Conservation (phyloP, 2,113 vertebrate genomes). For the Ceyx melanurus region DNA sequence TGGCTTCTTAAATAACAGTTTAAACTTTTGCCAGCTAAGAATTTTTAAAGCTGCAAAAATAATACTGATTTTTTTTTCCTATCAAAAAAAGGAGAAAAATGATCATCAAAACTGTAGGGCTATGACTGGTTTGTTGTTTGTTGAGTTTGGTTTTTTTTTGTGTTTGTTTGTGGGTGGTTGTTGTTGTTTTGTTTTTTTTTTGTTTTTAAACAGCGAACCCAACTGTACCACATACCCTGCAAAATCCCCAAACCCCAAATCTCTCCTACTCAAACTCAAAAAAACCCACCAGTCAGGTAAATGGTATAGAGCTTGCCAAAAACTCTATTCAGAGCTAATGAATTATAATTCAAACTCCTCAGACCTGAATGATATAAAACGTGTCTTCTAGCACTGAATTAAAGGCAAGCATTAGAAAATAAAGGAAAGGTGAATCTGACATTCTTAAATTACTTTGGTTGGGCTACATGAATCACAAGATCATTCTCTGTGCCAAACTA, state of each 20-base stretch:
- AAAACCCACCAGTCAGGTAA: neutral
- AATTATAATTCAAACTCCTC: neutral
- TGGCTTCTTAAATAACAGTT: neutral
- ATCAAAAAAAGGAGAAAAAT: neutral
- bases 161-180: too few species aligned
- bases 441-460: neutral
- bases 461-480: neutral
- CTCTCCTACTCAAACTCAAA: neutral
- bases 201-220: too few species aligned
- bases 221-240: rapidly evolving
- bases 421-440: neutral
- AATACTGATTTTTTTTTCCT: neutral
- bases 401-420: neutral
- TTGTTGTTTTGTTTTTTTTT: too few species aligned
- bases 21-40: neutral
- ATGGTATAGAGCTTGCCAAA: neutral
- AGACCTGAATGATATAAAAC: neutral
- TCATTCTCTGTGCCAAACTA: neutral
- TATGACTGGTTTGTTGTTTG: neutral
- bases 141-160: too few species aligned
- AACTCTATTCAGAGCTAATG: neutral
- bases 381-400: neutral
- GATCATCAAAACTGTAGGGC: rapidly evolving
- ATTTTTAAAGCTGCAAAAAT: neutral
- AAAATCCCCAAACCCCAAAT: neutral